Base-by-base conservation (phyloP, 1,140 invertebrate genomes). In the Pogonomyrmex barbatus region DNA sequence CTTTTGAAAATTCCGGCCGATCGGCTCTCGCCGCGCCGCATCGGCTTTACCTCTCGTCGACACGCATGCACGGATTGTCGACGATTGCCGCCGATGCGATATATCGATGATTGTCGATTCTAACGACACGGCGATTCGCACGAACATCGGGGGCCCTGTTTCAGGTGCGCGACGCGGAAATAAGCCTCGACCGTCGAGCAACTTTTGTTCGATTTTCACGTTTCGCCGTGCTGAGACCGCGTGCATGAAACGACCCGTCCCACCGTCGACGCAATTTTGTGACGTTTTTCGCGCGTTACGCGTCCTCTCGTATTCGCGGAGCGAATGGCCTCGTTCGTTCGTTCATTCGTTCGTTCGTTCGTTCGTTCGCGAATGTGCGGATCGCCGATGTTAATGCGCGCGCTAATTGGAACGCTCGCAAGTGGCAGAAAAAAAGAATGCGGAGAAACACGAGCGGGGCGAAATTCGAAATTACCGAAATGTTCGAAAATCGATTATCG, bases 151-250 rank as follows among this genome's bases (percentile, higher is more conserved):
- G 45, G 14, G 4, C 39, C 42, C 14, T 33, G 67, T 81, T 81
- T 70, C 24, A n/a, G n/a, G 9, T 70, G 12, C 77, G 47, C 39
- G 63, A 56, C 4, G 36, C 77, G 50, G 77, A 81, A 81, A 81
- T 82, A 82, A 82, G 78, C 67, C 52, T 71, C 67, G 24, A 17
- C 62, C 60, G 67, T 70, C 52, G 36, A 42, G 24, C 17, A 17
- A 82, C 79, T 82, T 82, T 82, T 60, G 79, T 73, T 60, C 79
- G 42, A 83, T 83, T 83, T 83, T 83, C 42, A n/a, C 54, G n/a
- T 58, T 65, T 24, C 45, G 45, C 60, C 62, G 47, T 62, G 42
- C 33, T 24, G 47, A 68, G 24, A 83, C 79, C 79, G 68, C 68
- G 42, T 60, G 62, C 68, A 47, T 62, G 42, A 75, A 83, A 83